phyloP scores from a whole-genome alignment of 1,140 invertebrate genomes.

The Maniola jurtina region DNA sequence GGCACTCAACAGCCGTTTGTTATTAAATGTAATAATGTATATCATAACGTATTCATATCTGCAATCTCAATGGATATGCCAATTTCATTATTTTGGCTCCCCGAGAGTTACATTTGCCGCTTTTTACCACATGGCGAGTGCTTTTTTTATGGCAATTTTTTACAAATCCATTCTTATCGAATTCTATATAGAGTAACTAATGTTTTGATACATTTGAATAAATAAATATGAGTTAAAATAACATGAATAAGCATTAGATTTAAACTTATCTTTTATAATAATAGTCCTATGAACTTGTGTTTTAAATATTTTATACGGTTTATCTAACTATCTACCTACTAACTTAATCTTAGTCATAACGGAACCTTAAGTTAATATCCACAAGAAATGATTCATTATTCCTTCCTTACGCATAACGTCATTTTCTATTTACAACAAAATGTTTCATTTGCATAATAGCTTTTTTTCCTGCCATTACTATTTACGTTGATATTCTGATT shows the following conservation, averaged over 20 bases:
- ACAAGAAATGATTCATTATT: constrained; percentile 61
- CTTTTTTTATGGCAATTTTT: background rate
- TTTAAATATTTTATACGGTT: too few species aligned
- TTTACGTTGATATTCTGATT: constrained; percentile 77
- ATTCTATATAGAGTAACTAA: constrained; percentile 1
- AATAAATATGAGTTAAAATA: too few species aligned
- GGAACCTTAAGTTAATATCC: constrained; percentile 48
- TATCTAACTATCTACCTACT: too few species aligned
- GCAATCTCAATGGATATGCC: constrained; percentile 71
- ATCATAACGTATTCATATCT: constrained; percentile 78
- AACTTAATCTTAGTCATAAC: constrained; percentile 13
- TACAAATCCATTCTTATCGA: background rate
- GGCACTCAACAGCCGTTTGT: constrained; percentile 63
- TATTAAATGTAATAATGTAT: constrained; percentile 75
- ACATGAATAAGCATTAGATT: too few species aligned
- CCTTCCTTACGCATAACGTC: constrained; percentile 67
- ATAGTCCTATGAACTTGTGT: too few species aligned
- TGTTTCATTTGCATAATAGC: constrained; percentile 78
- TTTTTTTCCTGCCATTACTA: constrained; percentile 75
- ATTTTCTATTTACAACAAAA: constrained; percentile 74
- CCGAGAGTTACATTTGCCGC: constrained; percentile 22
- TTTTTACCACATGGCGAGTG: constrained; percentile 27
- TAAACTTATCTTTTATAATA: too few species aligned
- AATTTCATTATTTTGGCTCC: constrained; percentile 55
- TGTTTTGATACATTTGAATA: background rate